phyloP scores from a whole-genome alignment of 2,888 invertebrate species.

The Noctua fimbriata region DNA sequence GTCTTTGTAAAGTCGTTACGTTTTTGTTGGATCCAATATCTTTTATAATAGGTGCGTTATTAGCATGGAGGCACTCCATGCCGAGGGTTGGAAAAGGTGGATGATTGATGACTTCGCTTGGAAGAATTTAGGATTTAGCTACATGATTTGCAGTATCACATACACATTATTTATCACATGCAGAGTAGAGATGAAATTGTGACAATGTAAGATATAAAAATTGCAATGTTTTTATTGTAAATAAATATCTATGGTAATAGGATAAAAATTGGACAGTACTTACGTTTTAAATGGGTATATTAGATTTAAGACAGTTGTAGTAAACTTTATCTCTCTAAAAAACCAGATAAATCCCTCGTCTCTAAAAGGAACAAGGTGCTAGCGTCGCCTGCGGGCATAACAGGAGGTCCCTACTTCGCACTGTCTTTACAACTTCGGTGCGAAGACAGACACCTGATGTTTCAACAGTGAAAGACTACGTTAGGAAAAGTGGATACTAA shows the following conservation, averaged over 20 bases:
- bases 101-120: constrained; percentile 39
- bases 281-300: not conserved
- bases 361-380: constrained; percentile 25
- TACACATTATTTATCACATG: no score
- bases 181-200: not conserved
- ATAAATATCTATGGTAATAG: not conserved
- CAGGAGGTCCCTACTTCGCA: constrained; percentile 38
- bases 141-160: not conserved
- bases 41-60: constrained; percentile 66
- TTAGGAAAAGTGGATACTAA: not conserved
- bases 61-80: constrained; percentile 41
- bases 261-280: not conserved
- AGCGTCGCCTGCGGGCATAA: constrained; percentile 48
- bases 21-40: constrained; percentile 69
- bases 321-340: not conserved
- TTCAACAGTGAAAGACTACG: not conserved
- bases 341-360: constrained; percentile 11
- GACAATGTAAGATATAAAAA: not conserved
- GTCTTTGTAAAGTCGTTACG: constrained; percentile 68
- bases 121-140: not conserved
- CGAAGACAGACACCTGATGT: constrained; percentile 43
- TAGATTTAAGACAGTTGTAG: not conserved
- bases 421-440: constrained; percentile 49
- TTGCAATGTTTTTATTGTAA: not conserved
- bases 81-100: constrained; percentile 7